Base-by-base conservation (phyloP, 2,797 vertebrate species). In the Dipus sagitta region DNA sequence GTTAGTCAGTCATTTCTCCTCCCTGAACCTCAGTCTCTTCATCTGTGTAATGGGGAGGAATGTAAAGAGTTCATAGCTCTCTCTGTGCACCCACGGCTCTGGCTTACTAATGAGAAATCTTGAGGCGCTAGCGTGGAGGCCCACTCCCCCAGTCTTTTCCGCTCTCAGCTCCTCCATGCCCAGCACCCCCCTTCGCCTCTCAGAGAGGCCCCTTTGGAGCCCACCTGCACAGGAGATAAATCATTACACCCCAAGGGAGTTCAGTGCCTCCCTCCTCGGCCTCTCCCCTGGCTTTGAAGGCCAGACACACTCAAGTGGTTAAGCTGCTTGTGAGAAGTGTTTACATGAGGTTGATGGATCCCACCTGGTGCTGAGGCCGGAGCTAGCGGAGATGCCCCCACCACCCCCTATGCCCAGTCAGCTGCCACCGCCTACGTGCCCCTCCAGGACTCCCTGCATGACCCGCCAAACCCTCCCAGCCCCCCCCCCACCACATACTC, bases 291-390 rank as follows among this genome's bases (percentile, higher is more conserved):
- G 93, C 98, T 98, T 97, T 97, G 97, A 97, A 96, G 97, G 84
- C 97, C 97, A 97, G 96, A 95, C 92, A 98, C 96, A 97, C 97
- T 97, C 97, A 97, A 98, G 97, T 97, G 97, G 96, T 97, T 91
- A 92, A 97, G 97, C 96, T 77, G 96, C 96, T 95, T 93, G 95
- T 88, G 91, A 97, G 95, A 94, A 94, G 94, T 67, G 42, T 97
- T 98, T 92, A 96, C 32, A 74, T 0, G 87, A 95, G 87, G 65
- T 78, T 95, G 96, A 97, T 91, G 82, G 75, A 93, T 96, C 96
- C 96, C 96, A 96, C 95, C 97, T 97, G 97, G 95, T 9, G 70
- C 94, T 75, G 34, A 30, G n/a, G 91, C 82, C 1, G 0, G 72
- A 86, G 93, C 90, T 87, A 62, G 93, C 24, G 3, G 93, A 91